Conservation (phyloP, 2,113 vertebrate species). For the Istiophorus platypterus region DNA sequence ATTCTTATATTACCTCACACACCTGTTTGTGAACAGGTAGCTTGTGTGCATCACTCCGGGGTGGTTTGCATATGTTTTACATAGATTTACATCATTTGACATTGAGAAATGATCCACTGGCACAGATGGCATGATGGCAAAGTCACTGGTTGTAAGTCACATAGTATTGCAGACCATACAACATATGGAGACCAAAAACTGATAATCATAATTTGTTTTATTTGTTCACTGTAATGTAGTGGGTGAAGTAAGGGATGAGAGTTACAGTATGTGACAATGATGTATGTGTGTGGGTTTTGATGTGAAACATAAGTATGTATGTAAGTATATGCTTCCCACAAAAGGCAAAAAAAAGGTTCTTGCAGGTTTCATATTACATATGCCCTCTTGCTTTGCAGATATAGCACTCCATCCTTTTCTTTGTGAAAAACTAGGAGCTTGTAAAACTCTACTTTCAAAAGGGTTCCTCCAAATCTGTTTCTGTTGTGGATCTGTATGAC, state of each 20-base stretch:
- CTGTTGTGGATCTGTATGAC: not conserved
- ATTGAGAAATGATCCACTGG: constrained; percentile 39
- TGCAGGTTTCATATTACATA: not conserved
- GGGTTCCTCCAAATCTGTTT: not conserved
- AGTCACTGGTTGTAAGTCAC: constrained; percentile 1
- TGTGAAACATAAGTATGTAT: no score
- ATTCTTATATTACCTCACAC: constrained; percentile 13
- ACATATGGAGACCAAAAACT: no score
- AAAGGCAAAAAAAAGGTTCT: not conserved
- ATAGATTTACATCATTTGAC: constrained; percentile 78
- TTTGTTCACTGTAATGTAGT: no score
- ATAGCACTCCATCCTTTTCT: not conserved
- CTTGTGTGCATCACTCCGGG: constrained; percentile 28
- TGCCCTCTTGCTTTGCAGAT: not conserved
- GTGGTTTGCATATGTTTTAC: constrained; percentile 65
- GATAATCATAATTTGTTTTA: no score
- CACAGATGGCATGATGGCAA: not conserved
- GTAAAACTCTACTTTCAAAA: not conserved
- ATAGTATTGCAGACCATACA: not conserved
- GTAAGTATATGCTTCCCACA: not conserved
- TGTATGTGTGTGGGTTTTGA: no score
- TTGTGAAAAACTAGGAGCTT: not conserved
- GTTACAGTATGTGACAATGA: no score
- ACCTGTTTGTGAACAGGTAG: constrained; percentile 36
- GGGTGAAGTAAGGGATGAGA: no score